These are phyloP conservation scores for Drosophila serrata DNA, from an alignment of 1,140 invertebrate species.

Conservation along the genomic window DNA sequence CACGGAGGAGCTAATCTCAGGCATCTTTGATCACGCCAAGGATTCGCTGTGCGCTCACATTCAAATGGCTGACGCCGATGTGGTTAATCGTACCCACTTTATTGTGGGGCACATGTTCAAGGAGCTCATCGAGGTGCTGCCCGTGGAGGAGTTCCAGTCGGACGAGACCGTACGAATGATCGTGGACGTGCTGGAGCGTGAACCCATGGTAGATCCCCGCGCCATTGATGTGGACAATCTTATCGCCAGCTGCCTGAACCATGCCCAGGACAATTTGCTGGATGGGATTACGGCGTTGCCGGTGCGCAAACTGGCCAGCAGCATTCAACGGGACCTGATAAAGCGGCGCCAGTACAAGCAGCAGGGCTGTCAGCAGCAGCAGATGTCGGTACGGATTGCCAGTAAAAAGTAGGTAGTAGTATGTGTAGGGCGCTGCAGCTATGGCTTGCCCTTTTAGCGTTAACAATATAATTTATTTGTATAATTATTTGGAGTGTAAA, in stretches of 20 bases:
- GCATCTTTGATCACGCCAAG: conserved; percentile 78
- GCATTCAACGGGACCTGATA: conserved; percentile 57
- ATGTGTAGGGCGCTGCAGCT: not conserved
- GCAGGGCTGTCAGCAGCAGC: conserved; percentile 56
- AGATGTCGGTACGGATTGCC: conserved; percentile 62
- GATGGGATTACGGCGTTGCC: conserved; percentile 74
- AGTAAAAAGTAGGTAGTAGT: conserved; percentile 65
- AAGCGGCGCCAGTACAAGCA: conserved; percentile 63
- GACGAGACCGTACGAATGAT: conserved; percentile 66
- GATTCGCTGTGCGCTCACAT: conserved; percentile 49
- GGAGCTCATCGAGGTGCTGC: conserved; percentile 75
- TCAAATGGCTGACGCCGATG: conserved; percentile 10
- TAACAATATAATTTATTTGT: not conserved
- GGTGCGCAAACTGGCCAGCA: conserved; percentile 54
- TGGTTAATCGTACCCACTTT: conserved; percentile 72
- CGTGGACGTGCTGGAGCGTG: conserved; percentile 66
- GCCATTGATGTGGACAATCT: conserved; percentile 74
- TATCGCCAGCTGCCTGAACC: conserved; percentile 44
- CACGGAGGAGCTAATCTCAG: conserved; percentile 72
- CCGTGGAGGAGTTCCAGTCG: conserved; percentile 74
- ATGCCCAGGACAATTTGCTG: conserved; percentile 73
- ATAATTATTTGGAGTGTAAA: conserved; percentile 35
- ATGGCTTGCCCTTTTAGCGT: conserved; percentile 44
- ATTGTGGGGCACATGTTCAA: conserved; percentile 73
- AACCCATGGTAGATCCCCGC: conserved; percentile 68